These are phyloP conservation scores for Sycobia sp. DNA, from an alignment of 1,140 invertebrate genomes.

Conservation along the genomic window DNA sequence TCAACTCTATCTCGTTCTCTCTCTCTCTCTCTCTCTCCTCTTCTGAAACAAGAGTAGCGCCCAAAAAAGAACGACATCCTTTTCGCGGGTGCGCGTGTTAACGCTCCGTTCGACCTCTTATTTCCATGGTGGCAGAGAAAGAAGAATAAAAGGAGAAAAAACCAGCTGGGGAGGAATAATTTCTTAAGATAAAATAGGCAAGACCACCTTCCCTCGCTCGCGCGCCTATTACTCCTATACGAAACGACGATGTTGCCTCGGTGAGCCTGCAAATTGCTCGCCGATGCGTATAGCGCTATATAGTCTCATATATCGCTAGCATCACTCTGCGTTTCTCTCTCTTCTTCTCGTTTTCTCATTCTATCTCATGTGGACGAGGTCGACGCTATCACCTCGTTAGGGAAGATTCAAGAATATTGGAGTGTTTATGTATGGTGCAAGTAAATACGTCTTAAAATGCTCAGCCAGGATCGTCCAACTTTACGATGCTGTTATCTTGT, in stretches of 20 bases:
- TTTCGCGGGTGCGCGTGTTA: too few species aligned
- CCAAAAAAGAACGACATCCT: too few species aligned
- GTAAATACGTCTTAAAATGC: not conserved
- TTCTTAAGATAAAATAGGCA: slow-evolving; percentile 4
- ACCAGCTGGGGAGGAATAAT: too few species aligned
- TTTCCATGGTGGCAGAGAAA: not conserved
- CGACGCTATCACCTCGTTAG: slow-evolving; percentile 41
- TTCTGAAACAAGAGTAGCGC: too few species aligned
- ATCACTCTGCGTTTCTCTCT: too few species aligned
- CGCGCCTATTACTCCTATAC: slow-evolving; percentile 1
- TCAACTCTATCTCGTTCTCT: too few species aligned
- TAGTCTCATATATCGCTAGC: slow-evolving; percentile 18
- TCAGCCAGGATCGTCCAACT: not conserved
- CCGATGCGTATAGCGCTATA: not conserved
- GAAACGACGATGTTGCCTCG: not conserved
- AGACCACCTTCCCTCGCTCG: too few species aligned
- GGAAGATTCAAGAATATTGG: slow-evolving; percentile 44
- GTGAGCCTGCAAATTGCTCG: slow-evolving; percentile 13
- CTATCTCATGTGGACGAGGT: not conserved
- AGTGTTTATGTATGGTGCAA: slow-evolving; percentile 35
- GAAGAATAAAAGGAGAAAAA: not conserved
- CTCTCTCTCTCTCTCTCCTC: too few species aligned
- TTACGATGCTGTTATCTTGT: too few species aligned
- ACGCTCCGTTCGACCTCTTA: not conserved
- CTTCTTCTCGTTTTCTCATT: too few species aligned